A percentile compares a stretch with the other conserved stretches of the same genome.
Evolutionary conservation across 2,113 vertebrate species (phyloP).

Genomic region (Spea multiplicata): DNA sequence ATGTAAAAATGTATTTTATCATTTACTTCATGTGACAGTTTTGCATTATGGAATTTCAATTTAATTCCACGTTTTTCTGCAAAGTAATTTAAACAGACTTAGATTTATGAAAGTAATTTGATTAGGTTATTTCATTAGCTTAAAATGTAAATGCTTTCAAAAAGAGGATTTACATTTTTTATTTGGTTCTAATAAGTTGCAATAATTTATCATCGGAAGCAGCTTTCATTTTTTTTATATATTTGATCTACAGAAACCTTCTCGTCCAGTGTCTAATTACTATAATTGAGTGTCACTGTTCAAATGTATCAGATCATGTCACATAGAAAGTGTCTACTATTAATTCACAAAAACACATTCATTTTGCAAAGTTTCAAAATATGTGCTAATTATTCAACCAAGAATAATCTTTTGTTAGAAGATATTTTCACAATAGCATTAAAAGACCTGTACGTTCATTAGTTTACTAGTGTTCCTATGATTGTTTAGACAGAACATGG

Average conservation of each 20-base stretch:
- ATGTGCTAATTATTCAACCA: not conserved
- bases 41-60: not conserved
- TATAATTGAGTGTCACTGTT: conserved; percentile 1
- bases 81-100: conserved; percentile 18
- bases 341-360: not conserved
- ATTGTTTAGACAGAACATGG: too few relatives aligned
- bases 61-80: not conserved
- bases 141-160: conserved; percentile 11
- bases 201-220: conserved; percentile 9
- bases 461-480: too few relatives aligned
- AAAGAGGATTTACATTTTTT: conserved; percentile 4
- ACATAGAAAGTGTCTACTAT: not conserved
- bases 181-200: conserved; percentile 9
- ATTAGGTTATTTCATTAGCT: conserved; percentile 20
- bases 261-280: not conserved
- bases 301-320: conserved; percentile 6
- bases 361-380: not conserved
- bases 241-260: conserved; percentile 11
- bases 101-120: conserved; percentile 14
- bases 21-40: not conserved
- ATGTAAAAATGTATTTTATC: not conserved
- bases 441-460: too few relatives aligned
- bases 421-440: not conserved
- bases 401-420: not conserved
- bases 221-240: not conserved